A percentile compares a stretch with the other conserved stretches of the same genome.
These are phyloP conservation scores for Lacerta viridis DNA, from an alignment of 2,797 vertebrate genomes.

Conservation along the genomic window DNA sequence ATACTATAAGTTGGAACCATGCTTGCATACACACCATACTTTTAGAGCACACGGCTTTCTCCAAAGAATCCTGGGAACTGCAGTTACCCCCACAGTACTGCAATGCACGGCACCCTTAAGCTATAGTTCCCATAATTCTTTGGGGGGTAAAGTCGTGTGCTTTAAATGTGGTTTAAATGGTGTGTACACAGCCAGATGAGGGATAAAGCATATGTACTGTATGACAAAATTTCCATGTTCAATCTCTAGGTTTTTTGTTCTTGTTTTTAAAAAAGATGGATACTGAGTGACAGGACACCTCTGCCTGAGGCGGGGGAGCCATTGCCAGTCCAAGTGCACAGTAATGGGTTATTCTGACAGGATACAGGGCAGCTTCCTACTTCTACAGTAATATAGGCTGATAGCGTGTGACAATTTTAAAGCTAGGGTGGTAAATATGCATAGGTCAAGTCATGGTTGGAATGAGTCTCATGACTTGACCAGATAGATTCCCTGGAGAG, in stretches of 20 bases:
- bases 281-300: neutral
- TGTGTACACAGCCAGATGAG: neutral
- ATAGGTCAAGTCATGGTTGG: too few species aligned
- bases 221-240: neutral
- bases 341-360: neutral
- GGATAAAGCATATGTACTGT: neutral
- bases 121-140: too few species aligned
- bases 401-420: neutral
- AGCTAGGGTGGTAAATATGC: neutral
- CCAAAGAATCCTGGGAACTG: too few species aligned
- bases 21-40: too few species aligned
- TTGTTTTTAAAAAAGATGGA: too few species aligned
- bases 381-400: neutral
- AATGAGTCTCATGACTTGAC: too few species aligned
- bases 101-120: too few species aligned
- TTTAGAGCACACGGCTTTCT: too few species aligned
- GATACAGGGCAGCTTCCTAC: neutral
- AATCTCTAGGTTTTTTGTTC: neutral
- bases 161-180: neutral
- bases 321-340: neutral
- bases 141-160: too few species aligned
- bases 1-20: neutral
- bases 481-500: too few species aligned
- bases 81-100: too few species aligned
- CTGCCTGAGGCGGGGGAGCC: neutral